Conservation (phyloP, 2,113 vertebrate species). For the Falco punctatus region DNA sequence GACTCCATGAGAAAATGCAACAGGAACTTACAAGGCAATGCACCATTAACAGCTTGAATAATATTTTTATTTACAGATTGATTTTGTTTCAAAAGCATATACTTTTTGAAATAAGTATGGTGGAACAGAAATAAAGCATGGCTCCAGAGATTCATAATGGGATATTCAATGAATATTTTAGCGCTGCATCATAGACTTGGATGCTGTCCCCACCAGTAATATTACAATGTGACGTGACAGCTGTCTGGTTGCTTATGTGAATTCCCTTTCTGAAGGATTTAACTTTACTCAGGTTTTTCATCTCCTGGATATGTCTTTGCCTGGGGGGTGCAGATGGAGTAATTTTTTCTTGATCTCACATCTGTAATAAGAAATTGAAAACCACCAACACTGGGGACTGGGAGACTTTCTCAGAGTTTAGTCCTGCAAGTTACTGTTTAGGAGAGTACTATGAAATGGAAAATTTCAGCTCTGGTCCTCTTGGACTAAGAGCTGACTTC, state of each 20-base stretch:
- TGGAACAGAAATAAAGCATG: neutral
- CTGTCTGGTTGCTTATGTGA: neutral
- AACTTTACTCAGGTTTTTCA: neutral
- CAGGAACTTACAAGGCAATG: neutral
- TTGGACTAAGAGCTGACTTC: neutral
- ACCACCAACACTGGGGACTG: neutral
- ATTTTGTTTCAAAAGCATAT: neutral
- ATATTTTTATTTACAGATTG: neutral
- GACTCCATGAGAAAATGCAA: neutral
- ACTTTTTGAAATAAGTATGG: neutral
- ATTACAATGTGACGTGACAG: neutral
- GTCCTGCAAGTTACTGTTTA: neutral
- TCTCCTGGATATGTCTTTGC: neutral
- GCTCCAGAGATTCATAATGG: neutral
- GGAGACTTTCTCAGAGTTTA: neutral
- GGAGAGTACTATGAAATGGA: neutral
- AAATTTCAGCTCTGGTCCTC: neutral
- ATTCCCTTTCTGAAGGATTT: neutral
- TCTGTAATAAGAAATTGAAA: neutral
- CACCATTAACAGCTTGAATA: neutral
- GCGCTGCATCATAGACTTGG: neutral
- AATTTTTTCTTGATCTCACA: neutral
- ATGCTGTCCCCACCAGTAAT: neutral
- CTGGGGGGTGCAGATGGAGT: fast-evolving
- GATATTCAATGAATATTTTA: neutral